Base-by-base conservation (phyloP, 2,888 invertebrate species). In the Crematogaster levior region DNA sequence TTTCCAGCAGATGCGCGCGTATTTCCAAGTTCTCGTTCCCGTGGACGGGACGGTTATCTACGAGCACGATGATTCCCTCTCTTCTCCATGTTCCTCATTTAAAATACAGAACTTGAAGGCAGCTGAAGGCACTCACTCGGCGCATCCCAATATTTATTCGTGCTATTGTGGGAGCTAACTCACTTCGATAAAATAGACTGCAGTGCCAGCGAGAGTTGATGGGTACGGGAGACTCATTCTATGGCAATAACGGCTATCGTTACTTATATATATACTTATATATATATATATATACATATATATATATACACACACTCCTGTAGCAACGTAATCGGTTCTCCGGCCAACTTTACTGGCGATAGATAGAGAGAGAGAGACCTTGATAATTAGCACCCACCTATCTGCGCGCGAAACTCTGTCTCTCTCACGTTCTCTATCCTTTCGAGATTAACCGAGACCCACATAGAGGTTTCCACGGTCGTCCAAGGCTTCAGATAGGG, bases 341-440 rank as follows among this genome's bases (percentile, higher is more conserved):
- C 80, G 85, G 86, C 86, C 85, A 91, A 91, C 90, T 91, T 91
- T 88, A 83, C 80, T 81, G 84, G 83, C 84, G 90, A 91, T 90
- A 88, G 86, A 83, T 86, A 74, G 85, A 84, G 89, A 88, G 86
- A 83, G 88, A 74, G 85, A 84, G 89, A 91, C 91, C 91, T 85
- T 91, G 91, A 91, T 91, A 91, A 91, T 91, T 91, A 91, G 91
- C 90, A 86, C 58, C 85, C 81, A 88, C 89, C 89, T 89, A 88
- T 86, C 84, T 63, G 60, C 81, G 58, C 61, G 40, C 65, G 40
- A 65, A 43, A 60, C 53, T 51, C 21, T 21, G 48, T 24, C 40
- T 15, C 34, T 15, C 24, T n/a, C 37, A n/a, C 24, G n/a, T 30
- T 10, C 43, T 34, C 40, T n/a, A 27, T 74, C 81, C 66, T 65